Base-by-base conservation (phyloP, 2,888 invertebrate species). In the Scrobipalpa costella region DNA sequence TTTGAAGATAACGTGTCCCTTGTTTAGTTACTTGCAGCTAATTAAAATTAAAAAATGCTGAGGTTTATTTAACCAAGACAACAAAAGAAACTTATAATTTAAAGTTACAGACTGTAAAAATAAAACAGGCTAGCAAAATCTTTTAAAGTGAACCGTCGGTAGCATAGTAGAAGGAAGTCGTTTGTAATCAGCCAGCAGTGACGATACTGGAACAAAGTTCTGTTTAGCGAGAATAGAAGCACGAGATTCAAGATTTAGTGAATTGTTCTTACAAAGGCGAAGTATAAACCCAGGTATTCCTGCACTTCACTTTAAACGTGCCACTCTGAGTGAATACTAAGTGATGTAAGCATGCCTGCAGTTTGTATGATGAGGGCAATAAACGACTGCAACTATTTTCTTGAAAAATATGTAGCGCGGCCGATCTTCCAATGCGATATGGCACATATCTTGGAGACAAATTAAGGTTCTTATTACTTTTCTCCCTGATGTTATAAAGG, bases 171-270 rank as follows among this genome's bases (percentile, higher is more conserved):
- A 50, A 61, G 27, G 49, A 38, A 44, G 61, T 50, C 21, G 36
- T 47, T 49, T 49, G 44, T 49, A 50, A 61, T 61, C 50, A 36
- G 47, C 27, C 21, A 34, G 49, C 15, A 21, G 33, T 34, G 17
- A 27, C 49, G 61, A 27, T 27, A 21, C 21, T 34, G 47, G 47
- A 47, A 50, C 47, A 19, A 33, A n/a, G 44, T 44, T 15, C 44
- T 5, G 15, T 44, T 44, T n/a, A 44, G 15, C 6, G 40, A 15
- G n/a, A 15, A 44, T 44, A 44, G 44, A 44, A 15, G 44, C 44
- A 5, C 44, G n/a, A 7, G 44, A 44, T 44, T 6, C 44, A 44
- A 7, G 44, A 44, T 44, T 44, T 44, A 44, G n/a, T 44, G n/a
- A 44, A 44, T 44, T 44, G 44, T 44, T 44, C 44, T 44, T 44